Evolutionary conservation across 1,140 invertebrate genomes (phyloP).

Genomic region (Plodia interpunctella): DNA sequence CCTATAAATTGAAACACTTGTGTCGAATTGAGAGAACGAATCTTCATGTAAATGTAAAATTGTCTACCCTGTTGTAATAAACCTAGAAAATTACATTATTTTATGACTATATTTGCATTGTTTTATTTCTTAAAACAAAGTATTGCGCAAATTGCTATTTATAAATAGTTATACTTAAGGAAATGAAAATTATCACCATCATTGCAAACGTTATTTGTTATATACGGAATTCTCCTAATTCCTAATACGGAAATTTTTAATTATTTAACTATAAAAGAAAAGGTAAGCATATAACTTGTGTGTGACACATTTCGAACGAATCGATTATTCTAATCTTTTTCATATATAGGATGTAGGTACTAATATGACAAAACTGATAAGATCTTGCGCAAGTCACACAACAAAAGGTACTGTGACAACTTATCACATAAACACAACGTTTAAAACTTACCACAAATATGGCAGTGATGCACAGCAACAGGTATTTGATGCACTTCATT

Average conservation of each 20-base stretch:
- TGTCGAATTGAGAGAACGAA: too few relatives aligned
- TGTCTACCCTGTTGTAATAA: too few relatives aligned
- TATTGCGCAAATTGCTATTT: too few relatives aligned
- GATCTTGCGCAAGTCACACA: neutral
- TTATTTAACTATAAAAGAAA: neutral
- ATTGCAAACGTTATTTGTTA: too few relatives aligned
- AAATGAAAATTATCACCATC: too few relatives aligned
- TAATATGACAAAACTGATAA: neutral
- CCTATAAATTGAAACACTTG: too few relatives aligned
- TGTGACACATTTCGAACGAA: neutral
- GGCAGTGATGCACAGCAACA: constrained; percentile 88
- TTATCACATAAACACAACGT: neutral
- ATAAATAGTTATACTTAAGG: too few relatives aligned
- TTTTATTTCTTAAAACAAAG: too few relatives aligned
- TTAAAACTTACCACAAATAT: constrained; percentile 90
- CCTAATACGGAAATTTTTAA: neutral
- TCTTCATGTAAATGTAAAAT: too few relatives aligned
- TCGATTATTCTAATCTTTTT: neutral
- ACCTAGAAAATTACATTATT: too few relatives aligned
- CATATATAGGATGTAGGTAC: neutral
- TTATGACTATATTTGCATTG: too few relatives aligned
- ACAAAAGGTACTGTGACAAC: neutral
- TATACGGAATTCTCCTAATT: neutral
- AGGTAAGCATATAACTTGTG: too few relatives aligned
- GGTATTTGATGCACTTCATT: constrained; percentile 89